These are phyloP conservation scores for Ceratina australensis DNA, from an alignment of 1,140 invertebrate genomes.

Conservation along the genomic window DNA sequence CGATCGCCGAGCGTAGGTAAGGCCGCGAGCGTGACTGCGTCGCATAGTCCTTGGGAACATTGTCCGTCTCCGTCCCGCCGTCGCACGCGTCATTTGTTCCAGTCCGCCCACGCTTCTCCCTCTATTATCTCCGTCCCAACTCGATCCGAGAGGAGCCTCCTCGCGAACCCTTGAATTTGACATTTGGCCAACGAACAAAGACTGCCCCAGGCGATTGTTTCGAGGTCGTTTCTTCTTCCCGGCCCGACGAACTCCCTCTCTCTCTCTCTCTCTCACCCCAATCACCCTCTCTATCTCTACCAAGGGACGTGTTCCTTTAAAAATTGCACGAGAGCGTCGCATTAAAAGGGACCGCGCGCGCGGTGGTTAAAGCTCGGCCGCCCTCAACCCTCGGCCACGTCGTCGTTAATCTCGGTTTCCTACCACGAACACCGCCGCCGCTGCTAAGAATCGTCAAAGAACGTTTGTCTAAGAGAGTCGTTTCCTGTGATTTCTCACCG, in stretches of 20 bases:
- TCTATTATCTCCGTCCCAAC: conserved; percentile 4
- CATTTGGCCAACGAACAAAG: conserved; percentile 44
- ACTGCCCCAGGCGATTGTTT: conserved; percentile 36
- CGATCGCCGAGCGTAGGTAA: conserved; percentile 31
- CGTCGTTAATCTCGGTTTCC: conserved; percentile 24
- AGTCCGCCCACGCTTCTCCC: neutral
- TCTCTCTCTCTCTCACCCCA: no score
- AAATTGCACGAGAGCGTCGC: neutral
- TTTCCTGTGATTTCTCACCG: conserved; percentile 8
- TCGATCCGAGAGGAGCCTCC: neutral
- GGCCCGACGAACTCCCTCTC: no score
- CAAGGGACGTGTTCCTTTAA: conserved; percentile 1
- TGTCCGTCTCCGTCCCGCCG: neutral
- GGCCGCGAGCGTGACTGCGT: conserved; percentile 22
- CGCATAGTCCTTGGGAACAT: conserved; percentile 33
- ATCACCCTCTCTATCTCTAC: no score
- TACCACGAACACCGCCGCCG: neutral
- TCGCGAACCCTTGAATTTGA: conserved; percentile 31
- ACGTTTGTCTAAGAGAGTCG: neutral
- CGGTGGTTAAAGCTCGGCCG: neutral
- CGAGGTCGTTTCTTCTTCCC: conserved; percentile 18
- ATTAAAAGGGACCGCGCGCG: neutral
- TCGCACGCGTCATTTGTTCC: conserved; percentile 1
- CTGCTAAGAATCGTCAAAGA: neutral
- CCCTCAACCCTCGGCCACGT: neutral